These are phyloP conservation scores for Chrysodeixis includens DNA, from an alignment of 2,888 invertebrate species.

Conservation along the genomic window DNA sequence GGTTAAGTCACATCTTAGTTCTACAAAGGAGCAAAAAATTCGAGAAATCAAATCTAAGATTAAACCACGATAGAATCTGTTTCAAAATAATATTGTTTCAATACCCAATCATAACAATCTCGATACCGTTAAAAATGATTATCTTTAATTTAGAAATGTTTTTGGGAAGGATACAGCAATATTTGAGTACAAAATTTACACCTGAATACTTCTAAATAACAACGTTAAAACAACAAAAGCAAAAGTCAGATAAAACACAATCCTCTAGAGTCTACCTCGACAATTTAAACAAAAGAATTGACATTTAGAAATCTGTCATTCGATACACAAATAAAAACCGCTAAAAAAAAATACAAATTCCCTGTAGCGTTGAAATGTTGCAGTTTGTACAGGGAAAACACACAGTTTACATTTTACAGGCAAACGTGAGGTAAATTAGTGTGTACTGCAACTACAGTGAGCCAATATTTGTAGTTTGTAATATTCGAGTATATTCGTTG, in stretches of 20 bases:
- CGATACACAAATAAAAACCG: slow-evolving; percentile 11
- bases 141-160: too few relatives aligned
- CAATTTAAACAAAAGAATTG: neutral
- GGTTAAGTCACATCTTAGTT: too few relatives aligned
- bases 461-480: slow-evolving; percentile 13
- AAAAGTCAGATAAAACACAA: neutral
- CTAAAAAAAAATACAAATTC: slow-evolving; percentile 15
- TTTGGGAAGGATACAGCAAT: too few relatives aligned
- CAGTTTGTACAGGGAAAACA: neutral
- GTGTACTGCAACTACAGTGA: neutral
- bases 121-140: too few relatives aligned
- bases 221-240: neutral
- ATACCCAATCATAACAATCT: too few relatives aligned
- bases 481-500: slow-evolving; percentile 8
- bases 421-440: slow-evolving; percentile 10
- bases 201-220: too few relatives aligned
- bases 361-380: neutral
- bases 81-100: too few relatives aligned
- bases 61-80: too few relatives aligned
- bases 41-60: too few relatives aligned
- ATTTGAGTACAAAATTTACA: too few relatives aligned
- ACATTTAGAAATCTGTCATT: neutral
- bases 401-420: slow-evolving; percentile 10
- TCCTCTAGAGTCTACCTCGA: neutral
- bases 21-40: too few relatives aligned